Evolutionary conservation across 2,113 vertebrate genomes (phyloP).

Genomic region (Talpa occidentalis): DNA sequence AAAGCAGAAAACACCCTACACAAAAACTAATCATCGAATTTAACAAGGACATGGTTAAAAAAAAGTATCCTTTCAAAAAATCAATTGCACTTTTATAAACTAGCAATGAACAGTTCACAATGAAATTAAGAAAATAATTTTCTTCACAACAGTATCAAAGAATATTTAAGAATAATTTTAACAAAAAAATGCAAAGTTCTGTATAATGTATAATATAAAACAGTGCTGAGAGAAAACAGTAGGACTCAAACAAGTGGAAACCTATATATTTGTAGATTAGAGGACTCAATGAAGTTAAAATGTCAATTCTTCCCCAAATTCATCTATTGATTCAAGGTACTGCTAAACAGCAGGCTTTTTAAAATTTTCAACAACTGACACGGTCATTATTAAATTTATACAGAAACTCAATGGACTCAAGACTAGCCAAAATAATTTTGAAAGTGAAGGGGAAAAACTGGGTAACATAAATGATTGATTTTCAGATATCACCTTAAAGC

Average conservation of each 20-base stretch:
- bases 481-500: neutral
- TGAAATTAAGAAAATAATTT: neutral
- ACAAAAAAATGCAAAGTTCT: neutral
- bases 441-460: neutral
- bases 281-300: neutral
- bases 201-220: neutral
- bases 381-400: neutral
- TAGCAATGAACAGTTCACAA: neutral
- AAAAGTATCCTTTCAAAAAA: neutral
- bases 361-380: neutral
- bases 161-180: constrained; percentile 7
- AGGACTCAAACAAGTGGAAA: neutral
- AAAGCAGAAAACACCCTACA: neutral
- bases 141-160: neutral
- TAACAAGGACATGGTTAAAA: neutral
- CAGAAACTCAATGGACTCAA: neutral
- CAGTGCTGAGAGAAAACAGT: neutral
- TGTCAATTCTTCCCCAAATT: neutral
- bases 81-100: neutral
- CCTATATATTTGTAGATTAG: neutral
- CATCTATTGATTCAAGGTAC: neutral
- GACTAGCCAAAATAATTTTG: neutral
- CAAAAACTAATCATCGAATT: neutral
- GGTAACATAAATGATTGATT: neutral
- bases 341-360: neutral